Evolutionary conservation across 53 echinoderm and acorn worm species (phyloP).

Genomic region (Luidia sarsii): DNA sequence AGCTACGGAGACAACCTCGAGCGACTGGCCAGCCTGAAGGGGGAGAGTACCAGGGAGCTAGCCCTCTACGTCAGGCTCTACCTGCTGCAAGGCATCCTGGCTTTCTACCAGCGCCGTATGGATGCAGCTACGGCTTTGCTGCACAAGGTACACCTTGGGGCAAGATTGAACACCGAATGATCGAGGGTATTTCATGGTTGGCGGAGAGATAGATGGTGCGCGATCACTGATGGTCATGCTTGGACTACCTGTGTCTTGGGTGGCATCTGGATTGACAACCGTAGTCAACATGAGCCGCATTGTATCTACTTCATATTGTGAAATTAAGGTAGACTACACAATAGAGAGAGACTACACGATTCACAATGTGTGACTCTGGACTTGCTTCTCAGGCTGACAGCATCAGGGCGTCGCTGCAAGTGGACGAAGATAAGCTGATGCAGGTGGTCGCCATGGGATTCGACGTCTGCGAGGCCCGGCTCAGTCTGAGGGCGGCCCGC

Average conservation of each 20-base stretch:
- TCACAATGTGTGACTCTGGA: no score
- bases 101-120: conserved; percentile 52
- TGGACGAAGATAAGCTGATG: conserved; percentile 89
- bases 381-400: conserved; percentile 79
- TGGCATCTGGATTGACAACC: no score
- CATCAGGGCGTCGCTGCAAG: conserved; percentile 70
- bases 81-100: conserved; percentile 76
- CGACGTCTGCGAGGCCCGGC: conserved; percentile 84
- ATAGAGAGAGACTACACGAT: no score
- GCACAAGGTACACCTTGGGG: conserved; percentile 61
- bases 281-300: no score
- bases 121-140: conserved; percentile 41
- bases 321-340: no score
- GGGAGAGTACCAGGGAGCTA: conserved; percentile 79
- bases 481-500: conserved; percentile 79
- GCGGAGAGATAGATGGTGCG: no score
- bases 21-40: conserved; percentile 84
- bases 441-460: conserved; percentile 91
- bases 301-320: no score
- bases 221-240: no score
- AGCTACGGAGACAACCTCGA: conserved; percentile 90
- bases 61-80: conserved; percentile 88
- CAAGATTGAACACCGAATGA: no score
- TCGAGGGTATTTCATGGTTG: no score
- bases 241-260: not conserved